A percentile compares a stretch with the other conserved stretches of the same genome.
Evolutionary conservation across 2,888 invertebrate genomes (phyloP).

Genomic region (Geotrupes spiniger): DNA sequence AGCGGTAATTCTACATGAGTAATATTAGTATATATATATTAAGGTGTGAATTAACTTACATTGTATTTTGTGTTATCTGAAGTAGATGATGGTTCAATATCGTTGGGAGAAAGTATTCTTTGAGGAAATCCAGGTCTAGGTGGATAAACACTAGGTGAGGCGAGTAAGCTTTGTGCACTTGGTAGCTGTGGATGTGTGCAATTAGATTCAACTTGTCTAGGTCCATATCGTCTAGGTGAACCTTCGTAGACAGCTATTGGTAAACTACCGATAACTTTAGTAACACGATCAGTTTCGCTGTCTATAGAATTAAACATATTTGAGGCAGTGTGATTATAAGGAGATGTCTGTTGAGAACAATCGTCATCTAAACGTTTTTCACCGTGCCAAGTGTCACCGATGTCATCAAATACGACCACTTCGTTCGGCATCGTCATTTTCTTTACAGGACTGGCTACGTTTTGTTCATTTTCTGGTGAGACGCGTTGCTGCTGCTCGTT

Average conservation of each 20-base stretch:
- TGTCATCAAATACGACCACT: constrained; percentile 84
- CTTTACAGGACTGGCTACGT: constrained; percentile 57
- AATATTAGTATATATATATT: no score
- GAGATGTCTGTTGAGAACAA: constrained; percentile 23
- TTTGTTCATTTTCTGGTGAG: constrained; percentile 48
- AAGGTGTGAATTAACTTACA: no score
- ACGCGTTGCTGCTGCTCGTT: constrained; percentile 38
- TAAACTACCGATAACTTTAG: constrained; percentile 74
- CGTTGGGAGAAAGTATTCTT: constrained; percentile 52
- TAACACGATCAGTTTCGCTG: constrained; percentile 50
- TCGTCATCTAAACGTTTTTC: constrained; percentile 37
- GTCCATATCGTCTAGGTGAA: constrained; percentile 83
- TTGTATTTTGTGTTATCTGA: constrained; percentile 41
- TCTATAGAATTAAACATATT: constrained; percentile 39
- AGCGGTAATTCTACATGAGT: no score
- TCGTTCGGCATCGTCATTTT: constrained; percentile 69
- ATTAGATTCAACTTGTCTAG: constrained; percentile 52
- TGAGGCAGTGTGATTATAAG: constrained; percentile 36
- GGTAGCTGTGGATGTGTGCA: constrained; percentile 55
- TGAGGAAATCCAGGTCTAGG: constrained; percentile 88
- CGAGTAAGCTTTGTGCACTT: constrained; percentile 56
- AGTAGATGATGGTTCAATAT: constrained; percentile 39
- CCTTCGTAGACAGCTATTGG: constrained; percentile 94
- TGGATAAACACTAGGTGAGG: constrained; percentile 68
- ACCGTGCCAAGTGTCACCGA: constrained; percentile 79